Base-by-base conservation (phyloP, 2,888 invertebrate genomes). In the Polia nebulosa region DNA sequence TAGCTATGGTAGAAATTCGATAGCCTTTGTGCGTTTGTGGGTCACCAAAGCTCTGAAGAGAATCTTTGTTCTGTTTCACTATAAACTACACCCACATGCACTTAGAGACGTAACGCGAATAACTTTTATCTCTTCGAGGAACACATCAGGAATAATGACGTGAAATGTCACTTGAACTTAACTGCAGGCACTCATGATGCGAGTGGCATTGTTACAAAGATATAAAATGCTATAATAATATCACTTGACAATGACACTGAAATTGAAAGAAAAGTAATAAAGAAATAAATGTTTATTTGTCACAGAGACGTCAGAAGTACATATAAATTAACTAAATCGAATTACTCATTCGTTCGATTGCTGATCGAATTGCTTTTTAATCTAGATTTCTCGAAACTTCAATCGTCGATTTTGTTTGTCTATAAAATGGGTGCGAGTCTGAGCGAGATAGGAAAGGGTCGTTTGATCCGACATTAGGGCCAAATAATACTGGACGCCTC, bases 21-120 rank as follows among this genome's bases (percentile, higher is more conserved):
- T 92, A 89, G 86, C 90, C 82, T 86, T 90, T 90, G 85, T 89
- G 85, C 88, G 87, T 91, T 92, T 92, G 83, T 93, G 85, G 94
- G 93, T 94, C 93, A 93, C 83, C 76, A 77, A 68, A 76, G 71
- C 70, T 76, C 80, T 82, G 78, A 80, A 85, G 76, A 70, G 83
- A 80, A 84, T 85, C 87, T 88, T 89, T 90, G 88, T 90, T 86
- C 79, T 76, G 72, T 72, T 71, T 69, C 9, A 9, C 70, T 68
- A 62, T 44, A 49, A 72, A 56, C 57, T 72, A 52, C 63, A 56
- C 44, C 47, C 39, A 64, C 41, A 52, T 63, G 59, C 36, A 61
- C 27, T 49, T 47, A 62, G 15, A 58, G 27, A 57, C 52, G 20
- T 61, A 56, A 55, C 51, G 39, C 41, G 32, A 61, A 45, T 68